Conservation (phyloP, 2,888 invertebrate species). For the Biston betularia region DNA sequence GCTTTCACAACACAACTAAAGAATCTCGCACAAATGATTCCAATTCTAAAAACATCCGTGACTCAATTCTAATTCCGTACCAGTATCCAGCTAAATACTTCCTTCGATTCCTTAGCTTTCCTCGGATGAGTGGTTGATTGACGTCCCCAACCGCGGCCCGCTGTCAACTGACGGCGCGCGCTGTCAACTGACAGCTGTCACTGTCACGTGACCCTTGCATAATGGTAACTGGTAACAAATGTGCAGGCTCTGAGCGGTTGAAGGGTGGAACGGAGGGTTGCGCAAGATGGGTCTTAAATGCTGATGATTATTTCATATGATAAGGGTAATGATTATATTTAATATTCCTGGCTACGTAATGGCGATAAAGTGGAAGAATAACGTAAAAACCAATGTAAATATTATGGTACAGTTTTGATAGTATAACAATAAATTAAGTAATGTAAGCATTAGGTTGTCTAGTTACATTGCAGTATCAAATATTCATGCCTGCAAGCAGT, state of each 20-base stretch:
- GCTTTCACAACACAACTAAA: constrained; percentile 18
- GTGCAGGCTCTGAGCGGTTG: constrained; percentile 46
- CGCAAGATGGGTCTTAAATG: constrained; percentile 22
- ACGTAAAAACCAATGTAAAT: not conserved
- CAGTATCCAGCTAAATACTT: constrained; percentile 25
- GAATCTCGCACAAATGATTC: constrained; percentile 27
- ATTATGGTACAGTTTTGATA: too few relatives aligned
- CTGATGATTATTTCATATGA: constrained; percentile 24
- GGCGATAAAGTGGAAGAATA: too few relatives aligned
- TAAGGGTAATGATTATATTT: constrained; percentile 10
- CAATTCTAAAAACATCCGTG: constrained; percentile 29
- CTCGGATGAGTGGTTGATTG: constrained; percentile 54
- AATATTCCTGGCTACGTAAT: constrained; percentile 5
- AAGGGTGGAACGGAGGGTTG: constrained; percentile 30
- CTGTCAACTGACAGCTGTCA: constrained; percentile 60
- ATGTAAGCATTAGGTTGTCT: too few relatives aligned
- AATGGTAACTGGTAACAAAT: constrained; percentile 50
- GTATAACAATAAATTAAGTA: not conserved
- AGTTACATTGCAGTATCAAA: too few relatives aligned
- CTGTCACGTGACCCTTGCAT: constrained; percentile 59
- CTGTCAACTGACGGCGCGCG: constrained; percentile 51
- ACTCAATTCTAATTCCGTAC: constrained; percentile 30
- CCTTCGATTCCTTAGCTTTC: constrained; percentile 42
- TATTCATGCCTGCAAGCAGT: too few relatives aligned
- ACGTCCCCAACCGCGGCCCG: constrained; percentile 55